Base-by-base conservation (phyloP, 2,888 invertebrate genomes). In the Cephus spinipes region DNA sequence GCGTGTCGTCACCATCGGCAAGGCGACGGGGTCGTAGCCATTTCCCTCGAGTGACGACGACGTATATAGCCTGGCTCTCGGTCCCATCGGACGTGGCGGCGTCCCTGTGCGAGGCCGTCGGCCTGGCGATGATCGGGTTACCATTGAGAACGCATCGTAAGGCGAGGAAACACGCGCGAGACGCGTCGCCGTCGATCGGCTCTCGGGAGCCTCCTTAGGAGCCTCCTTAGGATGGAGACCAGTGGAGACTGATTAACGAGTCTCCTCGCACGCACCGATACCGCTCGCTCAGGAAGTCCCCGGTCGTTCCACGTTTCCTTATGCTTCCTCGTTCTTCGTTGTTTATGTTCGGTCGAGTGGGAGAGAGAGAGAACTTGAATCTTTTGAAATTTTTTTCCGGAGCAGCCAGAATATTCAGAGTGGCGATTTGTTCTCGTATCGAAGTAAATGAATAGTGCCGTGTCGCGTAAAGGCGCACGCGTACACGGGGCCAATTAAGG, bases 401-500 rank as follows among this genome's bases (percentile, higher is more conserved):
- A 9, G 55, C 55, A 23, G 23, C 1, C 55, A 55, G 6, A 55
- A 23, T 55, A 55, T 23, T 55, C 40, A 6, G 55, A 55, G 55
- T 23, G 55, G 23, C 55, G 55, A 55, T 55, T 55, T 55, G 55
- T 55, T 55, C 55, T 55, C 23, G 55, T 23, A 55, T 55, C 55
- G 55, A 55, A 23, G 55, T 1, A 9, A 55, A 23, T 55, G 15
- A 9, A 23, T 55, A 23, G 9, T 55, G 55, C 23, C 2, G 23
- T 2, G 23, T 55, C 55, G 55, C 55, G 55, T 23, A 33, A 33
- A 33, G 71, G 71, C 6, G 33, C 76, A 81, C 79, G 80, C 79
- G 79, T 78, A 79, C 79, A 79, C 77, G 81, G 83, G 77, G 80
- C 82, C 85, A 86, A 85, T 85, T 84, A 84, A 84, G 83, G 84